Evolutionary conservation across 2,888 invertebrate genomes (phyloP).

Genomic region (Gymnosoma rotundatum): DNA sequence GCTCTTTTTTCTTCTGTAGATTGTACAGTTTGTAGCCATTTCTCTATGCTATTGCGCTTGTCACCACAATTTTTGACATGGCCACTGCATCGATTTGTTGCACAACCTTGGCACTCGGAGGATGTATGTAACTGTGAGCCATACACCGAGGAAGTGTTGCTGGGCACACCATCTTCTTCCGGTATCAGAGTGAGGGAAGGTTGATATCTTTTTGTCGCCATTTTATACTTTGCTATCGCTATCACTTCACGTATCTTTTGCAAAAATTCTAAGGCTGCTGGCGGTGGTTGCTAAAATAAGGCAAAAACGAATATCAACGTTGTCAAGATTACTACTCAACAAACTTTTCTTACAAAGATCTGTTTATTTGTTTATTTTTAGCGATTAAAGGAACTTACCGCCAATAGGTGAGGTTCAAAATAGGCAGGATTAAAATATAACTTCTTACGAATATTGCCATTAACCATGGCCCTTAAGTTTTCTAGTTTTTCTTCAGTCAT

Average conservation of each 20-base stretch:
- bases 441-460: conserved; percentile 89
- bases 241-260: conserved; percentile 95
- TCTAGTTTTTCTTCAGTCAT: conserved; percentile 86
- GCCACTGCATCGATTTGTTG: conserved; percentile 76
- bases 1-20: conserved; percentile 74
- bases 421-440: conserved; percentile 95
- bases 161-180: conserved; percentile 84
- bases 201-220: conserved; percentile 90
- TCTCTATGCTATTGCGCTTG: conserved; percentile 88
- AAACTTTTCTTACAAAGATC: background rate
- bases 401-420: conserved; percentile 92
- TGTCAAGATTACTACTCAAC: conserved; percentile 45
- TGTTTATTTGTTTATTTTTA: background rate
- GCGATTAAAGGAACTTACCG: conserved; percentile 84
- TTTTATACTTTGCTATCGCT: conserved; percentile 93
- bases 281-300: conserved; percentile 90
- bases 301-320: conserved; percentile 12
- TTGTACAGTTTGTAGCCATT: conserved; percentile 90
- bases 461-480: conserved; percentile 85
- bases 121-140: conserved; percentile 82
- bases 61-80: conserved; percentile 84
- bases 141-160: conserved; percentile 81
- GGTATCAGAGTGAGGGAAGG: conserved; percentile 91
- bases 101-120: conserved; percentile 74
- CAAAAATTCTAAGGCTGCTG: conserved; percentile 94